Conservation (phyloP, 2,888 invertebrate genomes). For the Drosophila tripunctata region DNA sequence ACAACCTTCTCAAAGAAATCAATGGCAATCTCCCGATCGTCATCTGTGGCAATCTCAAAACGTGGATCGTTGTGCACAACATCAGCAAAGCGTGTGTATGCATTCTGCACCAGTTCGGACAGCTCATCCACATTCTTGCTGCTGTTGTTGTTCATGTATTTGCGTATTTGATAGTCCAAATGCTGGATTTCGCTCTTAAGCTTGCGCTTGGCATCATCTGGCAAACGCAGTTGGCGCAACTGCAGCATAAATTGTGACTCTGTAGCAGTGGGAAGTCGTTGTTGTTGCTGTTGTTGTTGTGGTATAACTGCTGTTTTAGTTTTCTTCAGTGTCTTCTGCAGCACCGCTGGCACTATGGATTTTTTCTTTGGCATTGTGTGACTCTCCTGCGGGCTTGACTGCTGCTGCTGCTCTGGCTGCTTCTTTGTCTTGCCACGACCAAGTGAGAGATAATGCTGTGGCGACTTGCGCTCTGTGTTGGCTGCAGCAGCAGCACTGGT, state of each 20-base stretch:
- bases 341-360: slow-evolving; percentile 80
- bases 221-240: slow-evolving; percentile 81
- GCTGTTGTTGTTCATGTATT: slow-evolving; percentile 74
- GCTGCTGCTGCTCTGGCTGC: slow-evolving; percentile 21
- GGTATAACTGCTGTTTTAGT: slow-evolving; percentile 49
- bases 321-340: slow-evolving; percentile 80
- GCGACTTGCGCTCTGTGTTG: slow-evolving; percentile 62
- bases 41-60: slow-evolving; percentile 84
- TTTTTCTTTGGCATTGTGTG: slow-evolving; percentile 71
- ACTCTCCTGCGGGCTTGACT: neutral
- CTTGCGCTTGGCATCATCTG: slow-evolving; percentile 83
- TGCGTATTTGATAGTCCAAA: slow-evolving; percentile 81
- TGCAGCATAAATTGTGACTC: slow-evolving; percentile 81
- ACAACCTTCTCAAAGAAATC: slow-evolving; percentile 97
- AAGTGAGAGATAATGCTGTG: slow-evolving; percentile 61
- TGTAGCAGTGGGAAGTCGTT: slow-evolving; percentile 75
- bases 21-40: slow-evolving; percentile 92
- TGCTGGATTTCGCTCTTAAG: slow-evolving; percentile 82
- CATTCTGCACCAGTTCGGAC: slow-evolving; percentile 95
- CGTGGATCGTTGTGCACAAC: slow-evolving; percentile 81
- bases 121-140: slow-evolving; percentile 89
- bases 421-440: slow-evolving; percentile 39
- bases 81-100: slow-evolving; percentile 86
- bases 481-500: slow-evolving; percentile 35
- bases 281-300: slow-evolving; percentile 60